Base-by-base conservation (phyloP, 1,140 invertebrate species). In the Eufriesea mexicana region DNA sequence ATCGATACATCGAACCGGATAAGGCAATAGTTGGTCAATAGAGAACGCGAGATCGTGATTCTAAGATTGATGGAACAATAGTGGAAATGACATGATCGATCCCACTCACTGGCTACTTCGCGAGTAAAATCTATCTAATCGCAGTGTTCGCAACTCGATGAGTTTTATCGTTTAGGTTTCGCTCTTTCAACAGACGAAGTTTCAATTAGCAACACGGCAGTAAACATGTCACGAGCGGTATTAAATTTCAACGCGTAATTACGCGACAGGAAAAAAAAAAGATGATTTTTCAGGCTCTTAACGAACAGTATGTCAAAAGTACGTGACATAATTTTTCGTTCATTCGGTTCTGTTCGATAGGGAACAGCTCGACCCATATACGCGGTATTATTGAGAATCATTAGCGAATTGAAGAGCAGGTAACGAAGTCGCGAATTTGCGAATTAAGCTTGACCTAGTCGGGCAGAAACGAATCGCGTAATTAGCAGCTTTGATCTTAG, bases 401-500 rank as follows among this genome's bases (percentile, higher is more conserved):
- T 73, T 49, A 66, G 35, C 16, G 70, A 49, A 57, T 75, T 51
- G 51, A 55, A 81, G 14, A 64, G 10, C 47, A 23, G 64, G 2
- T 54, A 51, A 59, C 25, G 28, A 49, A 70, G 54, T 14, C n/a
- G 59, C 23, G 49, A 70, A 61, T 57, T 59, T 70, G 10, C 9
- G 28, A 42, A 49, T n/a, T 20, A 49, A 72, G 25, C 25, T 70
- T 42, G 45, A 45, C 23, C 64, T 12, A 16, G 51, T 78, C 51
- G 20, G 10, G 25, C 9, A 25, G 20, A 62, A 71, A 35, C 18
- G 20, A 51, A n/a, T 71, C 49, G 28, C 12, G 55, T 42, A 59
- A 72, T 79, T 79, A 42, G 20, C 16, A n/a, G 20, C 55, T 57
- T 72, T 72, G 51, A 49, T 78, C 18, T n/a, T 2, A 9, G 12